Evolutionary conservation across 2,113 vertebrate species (phyloP).

Genomic region (Benthochromis sp.): DNA sequence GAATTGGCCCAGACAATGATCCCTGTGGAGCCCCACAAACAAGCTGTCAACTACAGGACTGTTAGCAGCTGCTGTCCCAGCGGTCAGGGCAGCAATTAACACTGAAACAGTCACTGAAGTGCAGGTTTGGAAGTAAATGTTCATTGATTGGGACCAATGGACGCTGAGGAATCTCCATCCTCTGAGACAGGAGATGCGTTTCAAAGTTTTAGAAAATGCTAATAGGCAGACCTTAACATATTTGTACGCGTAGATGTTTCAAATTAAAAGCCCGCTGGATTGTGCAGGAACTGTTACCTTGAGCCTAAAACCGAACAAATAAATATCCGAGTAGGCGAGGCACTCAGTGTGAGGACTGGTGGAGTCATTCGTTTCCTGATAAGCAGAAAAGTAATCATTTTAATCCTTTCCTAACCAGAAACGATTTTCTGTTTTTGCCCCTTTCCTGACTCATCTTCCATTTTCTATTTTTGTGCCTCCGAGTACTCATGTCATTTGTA

Average conservation of each 20-base stretch:
- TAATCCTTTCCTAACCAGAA: neutral
- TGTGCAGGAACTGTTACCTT: neutral
- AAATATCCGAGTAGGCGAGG: neutral
- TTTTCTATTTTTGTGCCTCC: neutral
- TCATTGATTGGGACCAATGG: neutral
- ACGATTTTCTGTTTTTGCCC: neutral
- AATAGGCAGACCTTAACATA: accelerated
- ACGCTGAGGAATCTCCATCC: neutral
- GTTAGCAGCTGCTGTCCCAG: neutral
- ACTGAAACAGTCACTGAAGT: neutral
- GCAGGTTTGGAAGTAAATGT: neutral
- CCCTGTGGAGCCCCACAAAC: neutral
- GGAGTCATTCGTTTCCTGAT: neutral
- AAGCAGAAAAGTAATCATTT: neutral
- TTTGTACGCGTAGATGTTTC: accelerated
- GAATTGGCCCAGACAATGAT: neutral
- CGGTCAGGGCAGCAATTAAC: accelerated
- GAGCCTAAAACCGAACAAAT: neutral
- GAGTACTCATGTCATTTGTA: neutral
- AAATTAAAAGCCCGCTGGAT: neutral
- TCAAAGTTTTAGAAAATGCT: neutral
- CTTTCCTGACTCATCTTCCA: neutral
- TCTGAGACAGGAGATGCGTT: neutral
- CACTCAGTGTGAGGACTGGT: neutral
- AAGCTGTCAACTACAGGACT: accelerated